Base-by-base conservation (phyloP, 2,797 vertebrate species). In the Sebastes cheni region DNA sequence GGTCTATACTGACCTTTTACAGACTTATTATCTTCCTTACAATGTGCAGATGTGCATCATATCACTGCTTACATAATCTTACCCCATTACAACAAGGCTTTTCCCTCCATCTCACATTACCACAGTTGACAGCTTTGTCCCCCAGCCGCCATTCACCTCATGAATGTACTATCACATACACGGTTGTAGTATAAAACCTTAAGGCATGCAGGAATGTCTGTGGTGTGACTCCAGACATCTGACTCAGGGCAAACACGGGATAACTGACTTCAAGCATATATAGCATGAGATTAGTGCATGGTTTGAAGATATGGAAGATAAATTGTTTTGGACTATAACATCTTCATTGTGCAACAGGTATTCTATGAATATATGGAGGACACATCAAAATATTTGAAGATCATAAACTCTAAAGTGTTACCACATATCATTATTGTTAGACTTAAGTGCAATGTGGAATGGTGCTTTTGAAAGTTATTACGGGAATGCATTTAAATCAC, bases 211-310 rank as follows among this genome's bases (percentile, higher is more conserved):
- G 82, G 86, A 92, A 92, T 91, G 82, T 85, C 16, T 67, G 79
- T 42, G 8, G 69, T 61, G 58, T 88, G 87, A 91, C 81, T 79
- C 42, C 36, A 42, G 76, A 73, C 90, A 88, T 85, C 82, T 86
- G 88, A 91, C 84, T 81, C 75, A 25, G 67, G 72, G n/a, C 42
- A 55, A 68, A 50, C 20, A 25, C 55, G 32, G 70, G 61, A 23
- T 55, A 42, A 18, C 52, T 8, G 22, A 66, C 23, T 50, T 18
- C 25, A 6, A 56, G 14, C 59, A 55, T 11, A 8, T 27, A 39
- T 8, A 3, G 36, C 14, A 23, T n/a, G 34, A 46, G 81, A 71
- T 76, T 14, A 81, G 4, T 7, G 20, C n/a, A 11, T 8, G 13
- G n/a, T 42, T 23, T 84, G 27, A 72, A 1, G 22, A 12, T 7